Base-by-base conservation (phyloP, 2,113 vertebrate species). In the Dromas ardeola region DNA sequence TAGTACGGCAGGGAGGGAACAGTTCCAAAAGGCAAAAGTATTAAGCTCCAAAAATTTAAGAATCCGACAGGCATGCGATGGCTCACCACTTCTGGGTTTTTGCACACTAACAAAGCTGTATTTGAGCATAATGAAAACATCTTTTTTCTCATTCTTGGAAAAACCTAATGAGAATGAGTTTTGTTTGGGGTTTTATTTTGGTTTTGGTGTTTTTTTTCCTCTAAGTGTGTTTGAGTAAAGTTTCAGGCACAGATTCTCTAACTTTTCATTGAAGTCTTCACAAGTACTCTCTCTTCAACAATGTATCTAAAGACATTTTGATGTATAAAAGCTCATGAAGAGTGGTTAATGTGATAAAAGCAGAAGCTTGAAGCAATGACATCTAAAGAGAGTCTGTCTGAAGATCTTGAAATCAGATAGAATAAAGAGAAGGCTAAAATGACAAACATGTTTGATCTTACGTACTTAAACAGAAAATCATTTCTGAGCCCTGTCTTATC, bases 401-500 rank as follows among this genome's bases (percentile, higher is more conserved):
- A 96, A 95, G 96, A 97, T 84, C 65, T 53, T 79, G 91, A 93
- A 95, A 95, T 93, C 88, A 74, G 40, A 95, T 73, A 90, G 86
- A 95, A 93, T 82, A 96, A 96, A 96, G 83, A 36, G 78, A 93
- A 92, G 87, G 62, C 92, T 93, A 97, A 97, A 94, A 90, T 85
- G 87, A 90, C 94, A 95, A 97, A 93, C 84, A 96, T 72, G 81
- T 91, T 93, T 92, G 88, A 88, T 95, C 83, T 94, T 92, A 81
- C 1, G 15, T 59, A 96, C 88, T 90, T 92, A 79, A 95, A 95
- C 78, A 95, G 86, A 77, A 91, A 95, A 90, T 50, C 2, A 96
- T 96, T 96, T 97, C 96, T 96, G 91, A 97, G 93, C 78, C 89
- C 89, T 95, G 95, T 96, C 96, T 93, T 58, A 91, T 93, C 78